These are phyloP conservation scores for Tragelaphus imberbis DNA, from an alignment of 2,113 vertebrate genomes.

Conservation along the genomic window DNA sequence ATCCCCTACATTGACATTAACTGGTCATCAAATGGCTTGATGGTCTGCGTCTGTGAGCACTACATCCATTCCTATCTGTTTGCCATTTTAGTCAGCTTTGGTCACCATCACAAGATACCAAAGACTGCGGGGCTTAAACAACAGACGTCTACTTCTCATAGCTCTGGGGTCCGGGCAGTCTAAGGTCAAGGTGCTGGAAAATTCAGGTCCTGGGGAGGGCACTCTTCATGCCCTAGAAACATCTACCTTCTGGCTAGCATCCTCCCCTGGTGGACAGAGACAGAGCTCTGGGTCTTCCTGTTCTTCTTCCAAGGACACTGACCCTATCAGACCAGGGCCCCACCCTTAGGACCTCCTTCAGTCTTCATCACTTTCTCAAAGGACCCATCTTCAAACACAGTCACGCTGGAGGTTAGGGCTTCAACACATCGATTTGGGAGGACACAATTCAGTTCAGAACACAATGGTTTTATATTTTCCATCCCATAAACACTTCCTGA, in stretches of 20 bases:
- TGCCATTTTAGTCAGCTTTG: neutral
- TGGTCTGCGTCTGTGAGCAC: rapidly evolving
- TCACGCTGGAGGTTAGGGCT: neutral
- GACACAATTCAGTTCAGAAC: neutral
- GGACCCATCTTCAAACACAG: neutral
- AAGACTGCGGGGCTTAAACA: neutral
- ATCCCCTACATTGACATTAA: rapidly evolving
- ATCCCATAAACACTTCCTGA: neutral
- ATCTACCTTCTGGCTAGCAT: neutral
- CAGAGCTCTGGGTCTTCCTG: neutral
- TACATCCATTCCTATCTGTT: rapidly evolving
- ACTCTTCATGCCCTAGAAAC: neutral
- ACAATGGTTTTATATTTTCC: neutral
- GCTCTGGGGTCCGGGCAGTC: neutral
- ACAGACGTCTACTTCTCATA: neutral
- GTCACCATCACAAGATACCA: no score
- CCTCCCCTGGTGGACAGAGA: no score
- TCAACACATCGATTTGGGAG: neutral
- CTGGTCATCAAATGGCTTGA: rapidly evolving
- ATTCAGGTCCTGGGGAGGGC: neutral
- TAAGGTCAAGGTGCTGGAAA: neutral
- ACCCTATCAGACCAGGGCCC: neutral
- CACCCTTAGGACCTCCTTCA: neutral
- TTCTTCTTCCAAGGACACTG: neutral
- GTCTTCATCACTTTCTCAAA: neutral